Evolutionary conservation across 1,140 invertebrate genomes (phyloP).

Genomic region (Drosophila mayri): DNA sequence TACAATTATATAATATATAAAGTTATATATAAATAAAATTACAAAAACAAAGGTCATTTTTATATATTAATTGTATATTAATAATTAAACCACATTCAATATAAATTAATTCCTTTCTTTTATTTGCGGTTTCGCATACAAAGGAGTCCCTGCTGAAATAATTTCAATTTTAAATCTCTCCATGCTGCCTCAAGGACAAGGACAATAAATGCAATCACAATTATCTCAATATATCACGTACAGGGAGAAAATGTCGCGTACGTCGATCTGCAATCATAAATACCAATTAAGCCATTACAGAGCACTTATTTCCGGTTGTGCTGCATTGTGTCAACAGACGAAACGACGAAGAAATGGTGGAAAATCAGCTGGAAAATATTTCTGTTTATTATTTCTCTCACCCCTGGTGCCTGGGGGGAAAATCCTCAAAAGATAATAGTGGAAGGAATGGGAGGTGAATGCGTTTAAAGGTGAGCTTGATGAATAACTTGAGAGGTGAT

Average conservation of each 20-base stretch:
- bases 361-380: conserved; percentile 51
- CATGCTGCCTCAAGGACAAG: conserved; percentile 13
- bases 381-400: conserved; percentile 52
- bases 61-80: neutral
- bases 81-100: neutral
- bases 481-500: conserved; percentile 56
- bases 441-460: neutral
- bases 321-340: conserved; percentile 44
- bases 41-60: neutral
- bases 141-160: conserved; percentile 2
- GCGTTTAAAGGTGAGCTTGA: conserved; percentile 49
- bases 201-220: conserved; percentile 44
- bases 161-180: conserved; percentile 24
- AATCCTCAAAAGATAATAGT: conserved; percentile 22
- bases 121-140: neutral
- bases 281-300: conserved; percentile 80
- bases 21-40: neutral
- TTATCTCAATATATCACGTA: conserved; percentile 49
- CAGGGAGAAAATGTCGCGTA: conserved; percentile 18
- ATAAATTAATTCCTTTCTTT: neutral
- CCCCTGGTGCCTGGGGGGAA: conserved; percentile 17
- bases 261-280: conserved; percentile 54
- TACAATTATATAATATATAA: no score
- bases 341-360: conserved; percentile 12
- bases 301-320: conserved; percentile 60